Conservation (phyloP, 2,888 invertebrate genomes). For the Ophraella communa region DNA sequence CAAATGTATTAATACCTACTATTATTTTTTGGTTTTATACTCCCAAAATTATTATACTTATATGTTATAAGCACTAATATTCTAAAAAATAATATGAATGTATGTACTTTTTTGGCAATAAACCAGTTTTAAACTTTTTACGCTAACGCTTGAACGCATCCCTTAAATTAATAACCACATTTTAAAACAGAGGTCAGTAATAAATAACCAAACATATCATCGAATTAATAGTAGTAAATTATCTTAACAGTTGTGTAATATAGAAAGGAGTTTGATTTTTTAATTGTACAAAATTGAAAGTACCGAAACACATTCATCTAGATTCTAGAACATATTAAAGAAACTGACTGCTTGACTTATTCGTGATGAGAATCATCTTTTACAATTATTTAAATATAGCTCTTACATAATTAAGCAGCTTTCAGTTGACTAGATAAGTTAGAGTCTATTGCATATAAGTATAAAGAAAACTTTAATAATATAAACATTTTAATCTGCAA, state of each 20-base stretch:
- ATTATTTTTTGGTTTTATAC: too few relatives aligned
- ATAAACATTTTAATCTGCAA: too few relatives aligned
- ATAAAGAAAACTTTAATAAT: not conserved
- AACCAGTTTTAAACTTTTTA: too few relatives aligned
- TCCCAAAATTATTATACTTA: too few relatives aligned
- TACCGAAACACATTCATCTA: conserved; percentile 6
- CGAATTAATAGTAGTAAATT: not conserved
- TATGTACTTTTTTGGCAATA: too few relatives aligned
- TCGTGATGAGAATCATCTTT: conserved; percentile 3
- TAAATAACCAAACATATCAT: too few relatives aligned
- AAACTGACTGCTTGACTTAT: not conserved
- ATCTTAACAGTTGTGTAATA: conserved; percentile 5
- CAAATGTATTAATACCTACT: too few relatives aligned
- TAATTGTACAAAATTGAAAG: conserved; percentile 19
- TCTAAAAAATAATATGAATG: too few relatives aligned
- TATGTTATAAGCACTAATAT: too few relatives aligned
- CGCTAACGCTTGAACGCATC: too few relatives aligned
- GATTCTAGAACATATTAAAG: not conserved
- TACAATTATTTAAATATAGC: not conserved
- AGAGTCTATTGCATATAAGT: not conserved
- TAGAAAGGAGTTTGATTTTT: conserved; percentile 17
- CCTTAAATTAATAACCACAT: too few relatives aligned
- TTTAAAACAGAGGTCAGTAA: too few relatives aligned
- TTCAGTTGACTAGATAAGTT: not conserved
- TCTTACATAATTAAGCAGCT: not conserved